These are phyloP conservation scores for Apodemia hepburni DNA, from an alignment of 2,888 invertebrate genomes.

Conservation along the genomic window DNA sequence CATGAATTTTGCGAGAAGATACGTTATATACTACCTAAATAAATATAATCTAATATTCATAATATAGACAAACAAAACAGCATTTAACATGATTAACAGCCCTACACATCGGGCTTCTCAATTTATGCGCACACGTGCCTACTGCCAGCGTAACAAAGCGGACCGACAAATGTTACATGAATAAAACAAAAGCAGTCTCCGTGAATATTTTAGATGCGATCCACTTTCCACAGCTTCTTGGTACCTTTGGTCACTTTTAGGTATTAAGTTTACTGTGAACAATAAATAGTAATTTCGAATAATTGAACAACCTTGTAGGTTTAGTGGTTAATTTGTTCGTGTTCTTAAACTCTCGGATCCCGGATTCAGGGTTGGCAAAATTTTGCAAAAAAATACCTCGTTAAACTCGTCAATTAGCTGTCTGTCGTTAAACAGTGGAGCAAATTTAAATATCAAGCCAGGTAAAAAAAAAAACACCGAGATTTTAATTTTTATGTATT, in stretches of 20 bases:
- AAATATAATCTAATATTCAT: background rate
- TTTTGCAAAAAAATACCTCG: no score
- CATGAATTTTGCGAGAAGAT: no score
- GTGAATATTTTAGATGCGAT: conserved; percentile 47
- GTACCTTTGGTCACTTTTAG: conserved; percentile 4
- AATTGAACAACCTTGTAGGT: no score
- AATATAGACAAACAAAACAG: background rate
- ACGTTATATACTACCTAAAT: background rate
- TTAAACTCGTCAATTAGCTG: no score
- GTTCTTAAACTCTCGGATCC: no score
- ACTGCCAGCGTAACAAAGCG: conserved; percentile 9
- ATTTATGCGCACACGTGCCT: conserved; percentile 14
- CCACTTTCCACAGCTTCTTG: conserved; percentile 2
- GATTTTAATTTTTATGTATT: no score
- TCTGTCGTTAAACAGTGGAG: no score
- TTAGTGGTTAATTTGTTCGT: no score
- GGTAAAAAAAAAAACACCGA: no score
- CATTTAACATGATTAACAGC: conserved; percentile 10
- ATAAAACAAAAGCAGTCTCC: conserved; percentile 43
- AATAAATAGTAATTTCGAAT: no score
- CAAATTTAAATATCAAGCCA: no score
- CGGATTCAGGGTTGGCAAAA: no score
- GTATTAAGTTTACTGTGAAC: background rate
- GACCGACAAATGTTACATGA: conserved; percentile 37
- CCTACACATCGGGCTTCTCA: conserved; percentile 7